phyloP scores from a whole-genome alignment of 1,140 invertebrate genomes.

The Sarcophaga bullata region DNA sequence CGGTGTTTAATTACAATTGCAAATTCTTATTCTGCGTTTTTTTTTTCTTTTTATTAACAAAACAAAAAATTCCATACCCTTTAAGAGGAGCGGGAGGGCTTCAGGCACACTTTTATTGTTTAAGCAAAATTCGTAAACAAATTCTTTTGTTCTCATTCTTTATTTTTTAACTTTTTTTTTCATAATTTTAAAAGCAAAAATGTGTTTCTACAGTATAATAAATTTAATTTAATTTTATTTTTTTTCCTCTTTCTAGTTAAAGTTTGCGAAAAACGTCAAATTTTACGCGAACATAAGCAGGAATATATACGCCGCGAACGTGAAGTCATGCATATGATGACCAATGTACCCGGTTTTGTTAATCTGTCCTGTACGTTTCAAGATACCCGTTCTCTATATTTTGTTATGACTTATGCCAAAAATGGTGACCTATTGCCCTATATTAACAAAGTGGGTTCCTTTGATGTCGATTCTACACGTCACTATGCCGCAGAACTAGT shows the following conservation, averaged over 20 bases:
- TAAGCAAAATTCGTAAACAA: not conserved
- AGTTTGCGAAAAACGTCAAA: constrained; percentile 93
- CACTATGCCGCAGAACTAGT: constrained; percentile 97
- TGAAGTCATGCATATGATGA: constrained; percentile 65
- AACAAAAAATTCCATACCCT: too few species aligned
- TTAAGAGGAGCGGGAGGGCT: too few species aligned
- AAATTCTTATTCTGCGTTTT: too few species aligned
- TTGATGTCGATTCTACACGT: constrained; percentile 87
- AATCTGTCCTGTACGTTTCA: constrained; percentile 97
- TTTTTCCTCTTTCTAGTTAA: constrained; percentile 80
- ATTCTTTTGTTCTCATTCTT: not conserved
- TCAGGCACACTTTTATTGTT: too few species aligned
- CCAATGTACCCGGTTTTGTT: constrained; percentile 82
- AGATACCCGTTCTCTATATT: constrained; percentile 92
- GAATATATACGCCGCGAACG: constrained; percentile 85
- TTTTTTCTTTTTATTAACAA: too few species aligned
- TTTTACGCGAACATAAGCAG: constrained; percentile 91
- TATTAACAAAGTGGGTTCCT: constrained; percentile 90
- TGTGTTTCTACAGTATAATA: not conserved
- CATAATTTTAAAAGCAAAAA: not conserved
- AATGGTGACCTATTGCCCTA: constrained; percentile 93
- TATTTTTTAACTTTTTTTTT: too few species aligned
- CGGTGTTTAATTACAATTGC: too few species aligned
- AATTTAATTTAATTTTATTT: not conserved
- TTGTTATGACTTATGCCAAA: constrained; percentile 95